Evolutionary conservation across 2,888 invertebrate species (phyloP), one percentile per base, ranked within the genome.

Genomic region (Athalia circularis): DNA sequence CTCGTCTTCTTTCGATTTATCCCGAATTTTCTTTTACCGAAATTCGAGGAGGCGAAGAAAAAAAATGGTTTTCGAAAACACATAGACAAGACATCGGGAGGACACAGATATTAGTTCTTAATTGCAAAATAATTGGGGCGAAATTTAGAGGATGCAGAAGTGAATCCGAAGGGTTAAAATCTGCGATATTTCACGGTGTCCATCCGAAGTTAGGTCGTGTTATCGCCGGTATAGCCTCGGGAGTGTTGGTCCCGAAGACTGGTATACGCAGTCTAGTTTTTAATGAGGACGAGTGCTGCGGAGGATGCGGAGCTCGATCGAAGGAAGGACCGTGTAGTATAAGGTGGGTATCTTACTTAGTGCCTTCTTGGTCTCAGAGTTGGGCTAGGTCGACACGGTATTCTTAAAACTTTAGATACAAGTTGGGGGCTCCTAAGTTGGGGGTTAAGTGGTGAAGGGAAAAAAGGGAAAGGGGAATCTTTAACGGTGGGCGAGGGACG

Each of bases 261-360:
- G 45, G 57, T 59, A 57, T 72, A 47, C 59, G 59, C 72, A 72
- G 72, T 72, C 72, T 72, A 72, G 72, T 72, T 72, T 72, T 72
- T 72, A 72, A 72, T 72, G 72, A 72, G 72, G 59, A 72, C 86
- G 83, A 84, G 79, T 79, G 80, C 78, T 68, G 72, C 80, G 80
- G 78, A 79, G 65, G 79, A 59, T 61, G 29, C 78, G 2, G 81
- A 80, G 77, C 64, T 72, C 59, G 75, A 79, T 61, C 78, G 57
- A 65, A 54, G 74, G 65, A 65, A 48, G 74, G 47, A 13, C 29
- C 47, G 13, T 47, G 15, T 59, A 74, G 43, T 48, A 75, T 61
- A 61, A 47, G 72, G 43, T 64, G 75, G 47, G 72, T 47, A 61
- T 57, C 64, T 62, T n/a, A 7, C 9, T 54, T n/a, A 7, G 54